Conservation (phyloP, 2,797 vertebrate species). For the Lerista edwardsae region DNA sequence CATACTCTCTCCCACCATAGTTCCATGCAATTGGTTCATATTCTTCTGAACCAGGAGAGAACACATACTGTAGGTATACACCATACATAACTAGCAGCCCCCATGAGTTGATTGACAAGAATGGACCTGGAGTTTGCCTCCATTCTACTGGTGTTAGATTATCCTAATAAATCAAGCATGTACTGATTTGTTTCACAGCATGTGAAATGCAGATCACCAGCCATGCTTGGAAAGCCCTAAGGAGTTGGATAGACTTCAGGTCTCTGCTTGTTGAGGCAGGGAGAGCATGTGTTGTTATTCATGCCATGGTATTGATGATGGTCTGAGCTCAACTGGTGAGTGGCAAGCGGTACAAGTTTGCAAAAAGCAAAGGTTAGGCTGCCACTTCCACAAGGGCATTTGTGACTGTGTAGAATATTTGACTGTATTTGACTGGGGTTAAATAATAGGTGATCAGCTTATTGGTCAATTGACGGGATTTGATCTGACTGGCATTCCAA, state of each 20-base stretch:
- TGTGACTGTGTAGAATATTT: background rate
- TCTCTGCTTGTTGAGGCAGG: too few relatives aligned
- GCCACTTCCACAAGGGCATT: background rate
- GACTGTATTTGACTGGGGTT: background rate
- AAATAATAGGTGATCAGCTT: background rate
- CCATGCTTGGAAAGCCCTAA: background rate
- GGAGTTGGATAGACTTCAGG: too few relatives aligned
- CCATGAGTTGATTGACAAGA: too few relatives aligned
- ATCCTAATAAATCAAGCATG: background rate
- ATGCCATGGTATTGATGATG: too few relatives aligned
- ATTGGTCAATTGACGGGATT: background rate
- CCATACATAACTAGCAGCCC: too few relatives aligned
- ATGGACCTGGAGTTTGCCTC: too few relatives aligned
- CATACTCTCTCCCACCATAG: too few relatives aligned
- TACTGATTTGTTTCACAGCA: background rate
- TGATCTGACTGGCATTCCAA: background rate
- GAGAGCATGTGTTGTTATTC: too few relatives aligned
- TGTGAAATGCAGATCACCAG: background rate
- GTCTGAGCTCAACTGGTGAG: background rate
- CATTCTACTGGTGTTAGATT: too few relatives aligned
- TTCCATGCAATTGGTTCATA: too few relatives aligned
- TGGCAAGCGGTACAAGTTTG: background rate
- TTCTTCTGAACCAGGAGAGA: too few relatives aligned
- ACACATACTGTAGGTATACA: too few relatives aligned
- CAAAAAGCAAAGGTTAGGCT: background rate